Base-by-base conservation (phyloP, 2,888 invertebrate species). In the Priocnemis perturbator region DNA sequence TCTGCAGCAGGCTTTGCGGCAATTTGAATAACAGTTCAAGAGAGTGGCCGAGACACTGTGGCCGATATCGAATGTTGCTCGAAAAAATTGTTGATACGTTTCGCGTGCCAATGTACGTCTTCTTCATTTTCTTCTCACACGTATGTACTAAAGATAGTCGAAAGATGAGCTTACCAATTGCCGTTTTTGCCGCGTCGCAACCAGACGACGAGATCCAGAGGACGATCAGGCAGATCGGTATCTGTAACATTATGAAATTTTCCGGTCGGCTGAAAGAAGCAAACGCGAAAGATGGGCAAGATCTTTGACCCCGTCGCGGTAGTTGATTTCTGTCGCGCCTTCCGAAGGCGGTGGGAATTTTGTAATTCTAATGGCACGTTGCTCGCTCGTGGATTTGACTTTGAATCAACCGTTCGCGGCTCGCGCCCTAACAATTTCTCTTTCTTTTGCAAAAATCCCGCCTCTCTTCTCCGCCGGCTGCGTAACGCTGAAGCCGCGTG, bases 121-220 rank as follows among this genome's bases (percentile, higher is more conserved):
- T 9, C 37, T 7, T 11, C 1, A 37, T 37, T 37, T 11, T 11
- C 7, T 37, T 37, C n/a, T n/a, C n/a, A n/a, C n/a, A n/a, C n/a
- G n/a, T n/a, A n/a, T n/a, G 14, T 9, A 37, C 7, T 11, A 37
- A 37, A 37, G 7, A 11, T 37, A 11, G 37, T 9, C 4, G 14
- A 58, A 0, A 44, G 63, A 69, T 65, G 17, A 64, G 59, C 77
- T 82, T 78, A 85, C 84, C 81, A 70, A 77, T 61, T 67, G 67
- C 62, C 21, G 47, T 60, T 77, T 79, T 77, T 30, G 81, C 84
- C 20, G 85, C 77, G 30, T 67, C 55, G 52, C 69, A 82, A 56
- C 64, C 48, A 17, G 57, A 69, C 61, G 74, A 60, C 15, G 71
- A 57, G 69, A 74, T 74, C 76, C 77, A 74, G 21, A 76, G 63